Percentiles rank a stretch among this genome's conserved stretches.
Conservation (phyloP, 2,797 vertebrate species). For the Eulemur coronatus region DNA sequence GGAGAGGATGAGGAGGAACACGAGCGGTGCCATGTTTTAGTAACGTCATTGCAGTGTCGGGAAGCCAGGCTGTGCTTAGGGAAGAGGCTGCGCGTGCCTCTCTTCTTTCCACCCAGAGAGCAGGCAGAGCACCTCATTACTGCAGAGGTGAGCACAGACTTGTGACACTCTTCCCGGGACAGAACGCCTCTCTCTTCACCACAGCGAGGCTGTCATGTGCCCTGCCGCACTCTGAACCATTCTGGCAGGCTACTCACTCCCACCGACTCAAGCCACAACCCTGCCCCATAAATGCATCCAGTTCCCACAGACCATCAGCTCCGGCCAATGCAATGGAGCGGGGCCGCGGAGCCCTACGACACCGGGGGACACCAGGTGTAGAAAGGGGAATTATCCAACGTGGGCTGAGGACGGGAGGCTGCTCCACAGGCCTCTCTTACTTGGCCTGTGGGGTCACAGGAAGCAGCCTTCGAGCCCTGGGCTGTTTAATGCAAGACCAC, state of each 20-base stretch:
- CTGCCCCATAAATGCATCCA: background rate
- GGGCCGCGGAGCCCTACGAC: background rate
- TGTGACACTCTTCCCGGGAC: background rate
- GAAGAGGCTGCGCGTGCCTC: background rate
- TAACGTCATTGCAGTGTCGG: background rate
- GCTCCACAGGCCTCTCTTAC: background rate
- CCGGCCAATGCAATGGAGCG: background rate
- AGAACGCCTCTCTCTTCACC: background rate
- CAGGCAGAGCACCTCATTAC: constrained; percentile 33
- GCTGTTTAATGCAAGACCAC: background rate
- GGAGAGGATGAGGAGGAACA: background rate
- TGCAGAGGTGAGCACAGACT: background rate
- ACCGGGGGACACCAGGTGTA: background rate
- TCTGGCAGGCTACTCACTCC: background rate
- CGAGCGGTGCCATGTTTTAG: background rate
- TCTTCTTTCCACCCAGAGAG: background rate
- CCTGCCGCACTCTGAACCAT: background rate
- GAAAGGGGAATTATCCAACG: background rate
- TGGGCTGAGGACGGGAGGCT: background rate
- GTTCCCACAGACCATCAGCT: background rate
- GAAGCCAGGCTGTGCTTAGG: background rate
- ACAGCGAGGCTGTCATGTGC: background rate
- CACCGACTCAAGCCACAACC: background rate
- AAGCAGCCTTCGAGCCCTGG: background rate
- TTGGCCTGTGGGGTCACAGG: background rate